These are phyloP conservation scores for Callosobruchus maculatus DNA, from an alignment of 2,888 invertebrate species.

Conservation along the genomic window DNA sequence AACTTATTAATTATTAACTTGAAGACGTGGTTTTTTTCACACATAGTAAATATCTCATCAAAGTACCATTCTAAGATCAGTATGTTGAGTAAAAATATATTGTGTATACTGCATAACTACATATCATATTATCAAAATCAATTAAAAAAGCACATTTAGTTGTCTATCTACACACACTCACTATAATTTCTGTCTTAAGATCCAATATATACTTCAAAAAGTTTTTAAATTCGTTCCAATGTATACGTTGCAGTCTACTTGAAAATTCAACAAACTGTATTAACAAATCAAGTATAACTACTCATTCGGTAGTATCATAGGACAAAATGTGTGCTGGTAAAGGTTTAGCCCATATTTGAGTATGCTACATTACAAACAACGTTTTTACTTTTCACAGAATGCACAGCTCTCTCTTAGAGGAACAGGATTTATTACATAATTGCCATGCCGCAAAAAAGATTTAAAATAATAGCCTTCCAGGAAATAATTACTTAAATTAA, in stretches of 20 bases:
- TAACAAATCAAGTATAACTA: neutral
- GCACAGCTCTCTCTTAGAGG: constrained; percentile 35
- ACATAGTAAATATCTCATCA: no score
- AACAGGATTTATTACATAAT: constrained; percentile 17
- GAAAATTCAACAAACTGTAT: constrained; percentile 11
- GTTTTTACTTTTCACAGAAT: constrained; percentile 19
- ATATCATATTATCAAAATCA: neutral
- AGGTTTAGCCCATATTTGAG: neutral
- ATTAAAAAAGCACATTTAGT: neutral
- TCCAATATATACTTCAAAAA: neutral
- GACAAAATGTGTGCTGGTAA: neutral
- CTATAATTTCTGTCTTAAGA: neutral
- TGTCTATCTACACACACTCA: neutral
- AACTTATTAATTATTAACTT: neutral
- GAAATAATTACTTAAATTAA: no score
- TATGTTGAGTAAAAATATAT: neutral
- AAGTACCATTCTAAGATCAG: neutral
- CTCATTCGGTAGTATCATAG: neutral
- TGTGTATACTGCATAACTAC: neutral
- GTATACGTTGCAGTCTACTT: constrained; percentile 17
- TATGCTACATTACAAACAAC: neutral
- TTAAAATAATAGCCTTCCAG: no score
- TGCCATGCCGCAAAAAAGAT: no score
- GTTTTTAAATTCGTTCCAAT: constrained; percentile 12
- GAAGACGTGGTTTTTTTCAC: no score